phyloP scores from a whole-genome alignment of 2,113 vertebrate species.

The Mandrillus leucophaeus region DNA sequence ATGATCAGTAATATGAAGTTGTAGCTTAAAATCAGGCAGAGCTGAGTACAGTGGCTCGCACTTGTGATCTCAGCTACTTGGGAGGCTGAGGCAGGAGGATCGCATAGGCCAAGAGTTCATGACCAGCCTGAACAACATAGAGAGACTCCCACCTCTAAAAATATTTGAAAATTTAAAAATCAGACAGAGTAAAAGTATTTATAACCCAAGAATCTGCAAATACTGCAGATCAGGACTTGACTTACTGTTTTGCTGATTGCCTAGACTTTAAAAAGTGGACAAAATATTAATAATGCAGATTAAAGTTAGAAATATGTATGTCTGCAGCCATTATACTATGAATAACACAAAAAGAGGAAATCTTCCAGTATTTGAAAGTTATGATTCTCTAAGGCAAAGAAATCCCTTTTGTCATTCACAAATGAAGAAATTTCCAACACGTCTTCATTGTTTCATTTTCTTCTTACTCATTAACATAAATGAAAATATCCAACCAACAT shows the following conservation, averaged over 20 bases:
- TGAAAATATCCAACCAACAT: neutral
- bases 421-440: neutral
- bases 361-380: neutral
- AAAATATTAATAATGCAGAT: neutral
- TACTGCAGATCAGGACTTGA: neutral
- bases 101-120: no score
- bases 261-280: neutral
- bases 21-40: neutral
- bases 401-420: neutral
- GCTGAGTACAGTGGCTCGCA: no score
- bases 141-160: no score
- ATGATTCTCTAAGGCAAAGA: neutral
- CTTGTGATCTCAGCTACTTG: no score
- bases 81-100: no score
- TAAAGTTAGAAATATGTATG: neutral
- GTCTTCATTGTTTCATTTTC: conserved; percentile 27
- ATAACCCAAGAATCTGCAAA: neutral
- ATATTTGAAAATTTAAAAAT: neutral
- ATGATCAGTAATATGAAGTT: neutral
- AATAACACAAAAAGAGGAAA: neutral
- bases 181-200: neutral
- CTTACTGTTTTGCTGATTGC: neutral
- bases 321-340: neutral
- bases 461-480: neutral
- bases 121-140: no score